phyloP scores from a whole-genome alignment of 2,113 vertebrate genomes.

The Herpetotheres cachinnans region DNA sequence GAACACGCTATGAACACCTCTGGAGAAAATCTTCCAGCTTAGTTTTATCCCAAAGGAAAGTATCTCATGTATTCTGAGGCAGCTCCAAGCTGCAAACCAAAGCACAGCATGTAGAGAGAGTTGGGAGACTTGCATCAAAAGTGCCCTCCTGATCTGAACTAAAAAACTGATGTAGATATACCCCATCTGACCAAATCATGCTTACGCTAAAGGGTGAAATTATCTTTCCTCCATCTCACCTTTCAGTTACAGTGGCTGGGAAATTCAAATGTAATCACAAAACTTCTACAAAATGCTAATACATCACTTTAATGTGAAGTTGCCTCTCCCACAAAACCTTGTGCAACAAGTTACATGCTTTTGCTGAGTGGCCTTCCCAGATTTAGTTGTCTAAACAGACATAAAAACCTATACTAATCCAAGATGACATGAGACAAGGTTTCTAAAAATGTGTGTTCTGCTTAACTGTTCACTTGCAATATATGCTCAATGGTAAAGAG shows the following conservation, averaged over 20 bases:
- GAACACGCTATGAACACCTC: not conserved
- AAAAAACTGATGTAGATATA: not conserved
- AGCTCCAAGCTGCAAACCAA: not conserved
- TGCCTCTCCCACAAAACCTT: not conserved
- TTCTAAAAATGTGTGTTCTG: not conserved
- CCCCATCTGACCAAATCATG: not conserved
- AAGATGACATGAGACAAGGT: not conserved
- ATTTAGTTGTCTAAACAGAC: not conserved
- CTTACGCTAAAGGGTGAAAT: not conserved
- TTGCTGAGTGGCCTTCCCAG: not conserved
- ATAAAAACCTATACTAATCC: not conserved
- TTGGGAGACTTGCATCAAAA: not conserved
- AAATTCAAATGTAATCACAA: not conserved
- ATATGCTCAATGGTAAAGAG: not conserved
- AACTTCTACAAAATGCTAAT: not conserved
- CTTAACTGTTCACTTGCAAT: not conserved
- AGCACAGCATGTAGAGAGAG: rapidly evolving
- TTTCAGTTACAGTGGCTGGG: not conserved
- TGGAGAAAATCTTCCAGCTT: not conserved
- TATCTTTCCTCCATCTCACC: not conserved
- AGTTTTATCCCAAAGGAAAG: not conserved
- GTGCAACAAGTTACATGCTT: not conserved
- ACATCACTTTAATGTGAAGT: not conserved
- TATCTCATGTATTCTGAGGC: not conserved
- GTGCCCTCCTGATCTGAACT: not conserved